Conservation (phyloP, 35 echinoderm and acorn worm species). For the Stichopus chloronotus region DNA sequence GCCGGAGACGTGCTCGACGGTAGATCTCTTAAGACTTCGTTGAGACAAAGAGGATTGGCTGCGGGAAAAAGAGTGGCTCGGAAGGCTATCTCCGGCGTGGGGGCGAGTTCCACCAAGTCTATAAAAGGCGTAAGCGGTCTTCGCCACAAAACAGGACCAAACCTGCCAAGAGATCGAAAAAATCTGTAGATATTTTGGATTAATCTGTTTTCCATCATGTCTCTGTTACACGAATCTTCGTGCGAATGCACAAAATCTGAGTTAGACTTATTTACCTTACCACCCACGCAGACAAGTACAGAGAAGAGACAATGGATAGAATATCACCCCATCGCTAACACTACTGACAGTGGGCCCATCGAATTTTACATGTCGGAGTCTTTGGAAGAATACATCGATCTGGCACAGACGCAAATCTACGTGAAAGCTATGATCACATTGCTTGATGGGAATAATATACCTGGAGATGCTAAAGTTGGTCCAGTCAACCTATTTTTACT, state of each 20-base stretch:
- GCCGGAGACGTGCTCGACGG: constrained; percentile 18
- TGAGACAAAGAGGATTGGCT: too few relatives aligned
- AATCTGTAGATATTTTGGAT: constrained; percentile 48
- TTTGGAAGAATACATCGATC: constrained; percentile 47
- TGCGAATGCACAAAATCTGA: constrained; percentile 73
- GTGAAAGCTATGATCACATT: too few relatives aligned
- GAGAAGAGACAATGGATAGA: constrained; percentile 59
- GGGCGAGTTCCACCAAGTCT: neutral
- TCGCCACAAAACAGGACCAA: neutral
- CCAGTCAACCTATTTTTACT: too few relatives aligned
- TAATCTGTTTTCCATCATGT: constrained; percentile 17
- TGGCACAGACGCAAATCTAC: constrained; percentile 58
- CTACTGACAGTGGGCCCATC: too few relatives aligned
- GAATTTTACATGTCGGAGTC: constrained; percentile 70
- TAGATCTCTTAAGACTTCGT: too few relatives aligned
- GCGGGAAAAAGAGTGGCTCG: too few relatives aligned
- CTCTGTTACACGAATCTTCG: constrained; percentile 56
- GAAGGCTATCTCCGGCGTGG: too few relatives aligned
- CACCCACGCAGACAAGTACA: constrained; percentile 57
- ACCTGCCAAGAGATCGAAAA: neutral
- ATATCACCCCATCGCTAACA: constrained; percentile 58
- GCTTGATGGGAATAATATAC: too few relatives aligned
- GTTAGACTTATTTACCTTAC: constrained; percentile 60
- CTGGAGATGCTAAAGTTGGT: too few relatives aligned
- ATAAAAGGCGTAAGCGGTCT: constrained; percentile 14